Base-by-base conservation (phyloP, 2,888 invertebrate species). In the Chaetoderma sp. region DNA sequence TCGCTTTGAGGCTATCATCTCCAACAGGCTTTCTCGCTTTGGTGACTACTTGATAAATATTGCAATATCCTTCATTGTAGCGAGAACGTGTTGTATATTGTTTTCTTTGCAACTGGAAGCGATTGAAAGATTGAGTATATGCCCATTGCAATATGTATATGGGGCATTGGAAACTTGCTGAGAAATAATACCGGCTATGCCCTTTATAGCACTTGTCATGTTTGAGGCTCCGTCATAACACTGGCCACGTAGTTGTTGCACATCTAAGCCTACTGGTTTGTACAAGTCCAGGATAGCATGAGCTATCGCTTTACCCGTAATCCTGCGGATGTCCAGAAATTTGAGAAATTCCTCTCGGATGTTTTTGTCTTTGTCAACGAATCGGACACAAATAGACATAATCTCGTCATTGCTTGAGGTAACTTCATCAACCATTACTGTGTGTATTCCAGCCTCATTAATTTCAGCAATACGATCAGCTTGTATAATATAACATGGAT, bases 371-470 rank as follows among this genome's bases (percentile, higher is more conserved):
- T 2, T 3, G 27, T 63, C 63, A 23, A 63, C 63, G 47, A 63
- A 63, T 10, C 63, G 44, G n/a, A 61, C 18, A 30, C 58, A 60
- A 2, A 61, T 2, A 28, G 44, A 59, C 45, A 63, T 59, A 13
- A 56, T 8, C 25, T 63, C 58, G 25, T 44, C 55, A 33, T 62
- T 59, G 59, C 55, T 56, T 5, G 63, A 63, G 21, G 27, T 59
- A n/a, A 63, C 63, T 13, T 63, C 47, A 63, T 63, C 63, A 18
- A 27, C 63, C 47, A 63, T 61, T 13, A 63, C 3, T 10, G 58
- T 60, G 32, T 59, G 55, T 10, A 63, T 33, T 3, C 49, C 49
- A 2, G 63, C 57, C 2, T 4, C 28, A 21, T 60, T 63, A 18
- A 63, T 49, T 49, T 44, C 63, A n/a, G 30, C 32, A 18, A 63